Percentiles rank a stretch among this genome's conserved stretches.
phyloP scores from a whole-genome alignment of 1,140 invertebrate species.

The Steinernema feltiae region DNA sequence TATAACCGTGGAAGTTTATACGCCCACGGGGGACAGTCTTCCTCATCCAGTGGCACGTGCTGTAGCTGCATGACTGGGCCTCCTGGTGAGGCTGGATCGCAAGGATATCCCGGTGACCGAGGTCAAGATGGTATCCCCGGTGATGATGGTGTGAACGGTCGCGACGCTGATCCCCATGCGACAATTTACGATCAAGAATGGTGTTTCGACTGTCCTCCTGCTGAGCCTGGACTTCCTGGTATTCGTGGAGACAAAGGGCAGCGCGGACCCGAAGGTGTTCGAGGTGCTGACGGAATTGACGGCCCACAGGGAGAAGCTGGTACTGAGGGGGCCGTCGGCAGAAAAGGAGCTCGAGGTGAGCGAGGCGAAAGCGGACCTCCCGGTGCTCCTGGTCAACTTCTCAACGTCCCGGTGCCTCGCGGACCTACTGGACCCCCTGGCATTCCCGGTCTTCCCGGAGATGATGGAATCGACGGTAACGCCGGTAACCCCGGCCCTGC shows the following conservation, averaged over 20 bases:
- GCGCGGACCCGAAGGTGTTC: neutral
- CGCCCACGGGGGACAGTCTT: neutral
- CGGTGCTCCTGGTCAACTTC: neutral
- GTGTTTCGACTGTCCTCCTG: neutral
- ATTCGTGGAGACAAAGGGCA: neutral
- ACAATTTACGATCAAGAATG: neutral
- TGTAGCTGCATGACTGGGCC: neutral
- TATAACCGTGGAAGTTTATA: neutral
- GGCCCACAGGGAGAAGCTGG: neutral
- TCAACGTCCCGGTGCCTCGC: neutral
- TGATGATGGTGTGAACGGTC: neutral
- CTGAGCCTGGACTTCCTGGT: neutral
- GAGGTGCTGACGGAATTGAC: neutral
- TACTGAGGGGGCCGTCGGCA: neutral
- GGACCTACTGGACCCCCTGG: neutral
- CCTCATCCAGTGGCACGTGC: neutral
- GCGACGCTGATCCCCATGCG: neutral
- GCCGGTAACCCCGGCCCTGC: neutral
- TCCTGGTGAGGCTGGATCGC: neutral
- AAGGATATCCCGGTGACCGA: neutral
- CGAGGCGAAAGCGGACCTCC: neutral
- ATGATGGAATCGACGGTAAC: neutral
- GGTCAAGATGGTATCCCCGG: neutral
- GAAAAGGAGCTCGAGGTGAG: neutral
- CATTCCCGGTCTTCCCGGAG: neutral